Conservation (phyloP, 2,797 vertebrate species). For the Smutsia gigantea region DNA sequence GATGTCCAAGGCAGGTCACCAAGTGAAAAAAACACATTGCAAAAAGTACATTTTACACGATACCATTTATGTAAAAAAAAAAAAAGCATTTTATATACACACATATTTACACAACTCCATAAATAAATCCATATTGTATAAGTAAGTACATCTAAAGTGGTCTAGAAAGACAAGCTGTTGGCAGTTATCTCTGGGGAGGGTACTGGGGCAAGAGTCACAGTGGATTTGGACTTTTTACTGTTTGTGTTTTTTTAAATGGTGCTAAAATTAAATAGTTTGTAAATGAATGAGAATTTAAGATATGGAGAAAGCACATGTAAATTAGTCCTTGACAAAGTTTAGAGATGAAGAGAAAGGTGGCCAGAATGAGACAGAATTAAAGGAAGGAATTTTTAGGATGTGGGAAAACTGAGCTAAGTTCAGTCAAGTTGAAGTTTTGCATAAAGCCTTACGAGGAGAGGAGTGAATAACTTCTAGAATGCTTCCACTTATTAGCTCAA, state of each 20-base stretch:
- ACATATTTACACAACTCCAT: background rate
- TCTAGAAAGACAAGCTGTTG: background rate
- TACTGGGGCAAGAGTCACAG: background rate
- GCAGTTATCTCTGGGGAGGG: background rate
- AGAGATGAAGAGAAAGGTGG: background rate
- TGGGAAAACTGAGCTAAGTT: constrained; percentile 13
- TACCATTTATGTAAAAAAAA: background rate
- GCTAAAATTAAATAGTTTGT: background rate
- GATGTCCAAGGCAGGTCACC: background rate
- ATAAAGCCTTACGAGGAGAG: background rate
- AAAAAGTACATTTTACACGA: background rate
- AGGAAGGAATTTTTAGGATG: constrained; percentile 45
- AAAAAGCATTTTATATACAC: background rate
- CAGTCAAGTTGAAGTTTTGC: background rate
- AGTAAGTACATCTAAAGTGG: background rate
- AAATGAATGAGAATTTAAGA: background rate
- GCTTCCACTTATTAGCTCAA: constrained; percentile 64
- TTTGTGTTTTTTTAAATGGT: background rate
- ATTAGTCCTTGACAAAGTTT: background rate
- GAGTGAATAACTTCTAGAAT: constrained; percentile 62
- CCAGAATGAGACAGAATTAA: background rate
- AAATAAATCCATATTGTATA: background rate
- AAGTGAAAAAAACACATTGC: background rate
- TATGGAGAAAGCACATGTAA: background rate
- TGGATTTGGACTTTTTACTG: background rate